Conservation (phyloP, 2,113 vertebrate species). For the Nerophis ophidion region DNA sequence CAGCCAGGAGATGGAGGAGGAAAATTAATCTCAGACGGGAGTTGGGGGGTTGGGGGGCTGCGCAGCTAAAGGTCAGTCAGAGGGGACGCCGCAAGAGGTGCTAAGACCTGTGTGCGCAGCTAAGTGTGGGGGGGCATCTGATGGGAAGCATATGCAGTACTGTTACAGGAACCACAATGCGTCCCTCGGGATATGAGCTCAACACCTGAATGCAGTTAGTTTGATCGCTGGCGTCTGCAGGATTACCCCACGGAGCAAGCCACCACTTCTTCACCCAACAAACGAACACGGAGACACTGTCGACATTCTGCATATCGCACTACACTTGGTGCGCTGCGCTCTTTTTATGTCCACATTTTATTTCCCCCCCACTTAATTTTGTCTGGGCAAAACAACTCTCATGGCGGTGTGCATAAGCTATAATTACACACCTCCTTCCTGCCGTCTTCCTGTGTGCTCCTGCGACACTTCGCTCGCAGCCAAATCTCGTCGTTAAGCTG, state of each 20-base stretch:
- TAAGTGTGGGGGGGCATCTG: slow-evolving; percentile 30
- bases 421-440: neutral
- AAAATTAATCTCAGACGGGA: neutral
- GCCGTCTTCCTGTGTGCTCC: neutral
- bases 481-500: neutral
- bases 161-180: slow-evolving; percentile 6
- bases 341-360: neutral
- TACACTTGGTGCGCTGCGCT: neutral
- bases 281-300: neutral
- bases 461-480: neutral
- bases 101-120: slow-evolving; percentile 32
- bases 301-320: neutral
- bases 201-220: slow-evolving; percentile 13
- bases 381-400: neutral
- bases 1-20: slow-evolving; percentile 9
- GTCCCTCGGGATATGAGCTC: slow-evolving; percentile 14
- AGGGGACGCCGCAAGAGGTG: slow-evolving; percentile 23
- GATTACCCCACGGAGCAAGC: neutral
- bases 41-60: slow-evolving; percentile 8
- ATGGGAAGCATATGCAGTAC: slow-evolving; percentile 51
- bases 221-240: neutral
- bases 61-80: slow-evolving; percentile 51
- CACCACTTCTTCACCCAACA: neutral
- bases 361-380: neutral
- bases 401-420: neutral